Conservation (phyloP, 2,888 invertebrate genomes). For the Drosophila testacea region DNA sequence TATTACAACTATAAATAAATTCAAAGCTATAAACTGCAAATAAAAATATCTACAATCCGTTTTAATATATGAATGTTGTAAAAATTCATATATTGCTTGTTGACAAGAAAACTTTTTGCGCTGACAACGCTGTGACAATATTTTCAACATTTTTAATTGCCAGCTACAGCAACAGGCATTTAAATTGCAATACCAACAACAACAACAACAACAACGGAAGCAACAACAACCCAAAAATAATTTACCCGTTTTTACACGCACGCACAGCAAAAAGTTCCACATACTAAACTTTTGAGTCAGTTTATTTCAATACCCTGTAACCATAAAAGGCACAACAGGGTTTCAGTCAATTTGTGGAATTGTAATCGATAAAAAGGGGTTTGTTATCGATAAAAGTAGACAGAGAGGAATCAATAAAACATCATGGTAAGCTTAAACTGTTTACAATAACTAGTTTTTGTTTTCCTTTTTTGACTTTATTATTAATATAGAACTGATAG, state of each 20-base stretch:
- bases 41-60: not conserved
- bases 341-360: not conserved
- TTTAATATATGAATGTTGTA: not conserved
- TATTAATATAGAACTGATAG: too few species aligned
- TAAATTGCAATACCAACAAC: slow-evolving; percentile 31
- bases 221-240: slow-evolving; percentile 50
- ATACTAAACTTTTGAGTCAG: slow-evolving; percentile 38
- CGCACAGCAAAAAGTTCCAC: slow-evolving; percentile 39
- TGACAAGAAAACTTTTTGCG: slow-evolving; percentile 15
- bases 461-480: too few species aligned
- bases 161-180: slow-evolving; percentile 47
- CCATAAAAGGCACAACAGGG: not conserved
- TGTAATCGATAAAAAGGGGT: not conserved
- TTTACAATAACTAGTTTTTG: too few species aligned
- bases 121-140: slow-evolving; percentile 40
- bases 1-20: not conserved
- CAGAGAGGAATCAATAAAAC: not conserved
- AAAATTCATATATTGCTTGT: slow-evolving; percentile 10
- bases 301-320: slow-evolving; percentile 16
- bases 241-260: slow-evolving; percentile 58
- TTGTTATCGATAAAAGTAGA: too few species aligned
- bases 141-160: slow-evolving; percentile 57
- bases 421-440: not conserved
- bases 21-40: too few species aligned
- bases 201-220: slow-evolving; percentile 36